A percentile compares a stretch with the other conserved stretches of the same genome.
Evolutionary conservation across 2,113 vertebrate genomes (phyloP).

Genomic region (Lophotis ruficrista): DNA sequence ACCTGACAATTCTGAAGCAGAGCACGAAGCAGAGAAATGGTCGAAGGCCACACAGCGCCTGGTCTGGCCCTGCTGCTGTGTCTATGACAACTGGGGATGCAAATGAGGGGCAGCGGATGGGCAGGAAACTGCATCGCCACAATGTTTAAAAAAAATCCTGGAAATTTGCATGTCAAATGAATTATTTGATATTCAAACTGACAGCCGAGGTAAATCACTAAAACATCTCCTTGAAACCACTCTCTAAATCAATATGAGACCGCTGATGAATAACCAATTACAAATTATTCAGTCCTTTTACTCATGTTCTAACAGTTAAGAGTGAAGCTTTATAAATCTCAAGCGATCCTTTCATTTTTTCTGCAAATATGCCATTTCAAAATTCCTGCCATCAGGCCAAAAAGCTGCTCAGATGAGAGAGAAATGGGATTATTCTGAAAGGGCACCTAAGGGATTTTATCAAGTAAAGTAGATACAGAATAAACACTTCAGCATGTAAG

Average conservation of each 20-base stretch:
- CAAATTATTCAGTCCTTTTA: background rate
- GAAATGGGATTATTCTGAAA: slow-evolving; percentile 1
- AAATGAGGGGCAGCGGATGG: background rate
- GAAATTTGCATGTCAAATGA: slow-evolving; percentile 36
- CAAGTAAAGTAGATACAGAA: background rate
- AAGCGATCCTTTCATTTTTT: background rate
- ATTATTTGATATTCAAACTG: slow-evolving; percentile 7
- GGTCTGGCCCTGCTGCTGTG: background rate
- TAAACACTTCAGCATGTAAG: background rate
- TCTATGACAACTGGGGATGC: background rate
- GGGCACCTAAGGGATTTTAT: background rate
- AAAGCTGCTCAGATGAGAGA: background rate
- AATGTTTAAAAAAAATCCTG: background rate
- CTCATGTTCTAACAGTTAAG: background rate
- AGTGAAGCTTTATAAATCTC: slow-evolving; percentile 16
- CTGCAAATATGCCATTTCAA: slow-evolving; percentile 1
- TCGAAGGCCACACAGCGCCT: background rate
- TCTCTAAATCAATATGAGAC: background rate
- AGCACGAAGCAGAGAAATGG: background rate
- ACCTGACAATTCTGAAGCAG: background rate
- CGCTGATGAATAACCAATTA: slow-evolving; percentile 38
- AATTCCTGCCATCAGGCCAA: slow-evolving; percentile 1
- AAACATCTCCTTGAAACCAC: background rate
- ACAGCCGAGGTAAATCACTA: slow-evolving; percentile 9
- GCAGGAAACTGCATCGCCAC: background rate